Percentiles rank a stretch among this genome's conserved stretches.
Conservation (phyloP, 2,113 vertebrate genomes). For the Burhinus bistriatus region DNA sequence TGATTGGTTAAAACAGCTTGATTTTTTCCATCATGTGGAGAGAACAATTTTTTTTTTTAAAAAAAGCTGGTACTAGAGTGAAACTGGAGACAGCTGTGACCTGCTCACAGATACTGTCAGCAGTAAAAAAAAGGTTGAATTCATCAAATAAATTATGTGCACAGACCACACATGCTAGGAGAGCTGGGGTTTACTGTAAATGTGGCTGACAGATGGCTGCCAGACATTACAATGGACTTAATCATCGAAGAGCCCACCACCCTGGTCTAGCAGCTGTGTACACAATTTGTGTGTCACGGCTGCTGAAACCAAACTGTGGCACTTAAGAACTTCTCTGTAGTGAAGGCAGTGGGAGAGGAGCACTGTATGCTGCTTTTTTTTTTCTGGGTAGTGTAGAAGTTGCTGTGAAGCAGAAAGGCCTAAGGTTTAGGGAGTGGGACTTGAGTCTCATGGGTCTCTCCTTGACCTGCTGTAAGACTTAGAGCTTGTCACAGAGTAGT, state of each 20-base stretch:
- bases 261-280: not conserved
- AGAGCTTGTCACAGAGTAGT: rapidly evolving
- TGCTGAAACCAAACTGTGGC: not conserved
- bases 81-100: not conserved
- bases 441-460: not conserved
- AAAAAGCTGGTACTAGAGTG: not conserved
- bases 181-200: not conserved
- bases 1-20: not conserved
- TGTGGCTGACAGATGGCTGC: constrained; percentile 7
- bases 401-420: not conserved
- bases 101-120: not conserved
- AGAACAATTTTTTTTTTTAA: not conserved
- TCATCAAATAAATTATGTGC: not conserved
- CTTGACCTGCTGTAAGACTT: not conserved
- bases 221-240: not conserved
- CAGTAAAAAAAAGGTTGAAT: not conserved
- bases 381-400: too few relatives aligned
- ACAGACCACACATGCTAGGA: constrained; percentile 9
- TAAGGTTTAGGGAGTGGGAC: not conserved
- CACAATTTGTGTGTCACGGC: not conserved
- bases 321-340: not conserved
- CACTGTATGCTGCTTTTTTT: rapidly evolving
- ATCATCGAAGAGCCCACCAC: not conserved
- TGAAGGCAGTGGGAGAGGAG: not conserved
- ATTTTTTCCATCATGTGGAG: not conserved